Conservation (phyloP, 64 coral and sea anemone genomes). For the Astreopora myriophthalma region DNA sequence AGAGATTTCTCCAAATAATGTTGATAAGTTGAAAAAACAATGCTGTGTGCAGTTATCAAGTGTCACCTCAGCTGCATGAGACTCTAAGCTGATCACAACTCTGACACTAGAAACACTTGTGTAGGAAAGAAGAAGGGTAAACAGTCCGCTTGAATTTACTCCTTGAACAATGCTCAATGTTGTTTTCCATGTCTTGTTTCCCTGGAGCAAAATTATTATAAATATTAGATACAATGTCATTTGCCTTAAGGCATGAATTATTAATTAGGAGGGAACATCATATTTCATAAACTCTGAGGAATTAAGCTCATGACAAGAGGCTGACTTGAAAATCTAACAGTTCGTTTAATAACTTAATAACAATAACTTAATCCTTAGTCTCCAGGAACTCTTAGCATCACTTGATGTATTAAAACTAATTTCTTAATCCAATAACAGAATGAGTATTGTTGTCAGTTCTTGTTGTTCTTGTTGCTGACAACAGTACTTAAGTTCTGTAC, state of each 20-base stretch:
- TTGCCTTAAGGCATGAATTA: too few species aligned
- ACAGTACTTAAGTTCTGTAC: too few species aligned
- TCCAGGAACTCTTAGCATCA: too few species aligned
- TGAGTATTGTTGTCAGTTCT: too few species aligned
- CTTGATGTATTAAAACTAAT: too few species aligned
- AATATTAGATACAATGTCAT: too few species aligned
- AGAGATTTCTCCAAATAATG: constrained; percentile 67
- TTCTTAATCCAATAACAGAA: too few species aligned
- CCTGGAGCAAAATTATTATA: not conserved
- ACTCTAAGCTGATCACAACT: not conserved
- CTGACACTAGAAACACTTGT: constrained; percentile 19
- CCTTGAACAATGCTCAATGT: constrained; percentile 38
- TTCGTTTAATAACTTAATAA: too few species aligned
- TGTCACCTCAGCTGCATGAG: not conserved
- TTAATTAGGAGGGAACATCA: not conserved
- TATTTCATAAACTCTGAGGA: not conserved
- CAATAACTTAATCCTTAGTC: too few species aligned
- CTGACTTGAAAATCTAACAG: too few species aligned
- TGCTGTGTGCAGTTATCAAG: constrained; percentile 53
- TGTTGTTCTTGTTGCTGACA: too few species aligned
- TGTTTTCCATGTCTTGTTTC: constrained; percentile 44
- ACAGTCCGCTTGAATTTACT: constrained; percentile 1
- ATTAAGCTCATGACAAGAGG: too few species aligned
- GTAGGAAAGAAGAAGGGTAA: constrained; percentile 42
- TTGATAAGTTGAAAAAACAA: constrained; percentile 55